Percentiles rank a stretch among this genome's conserved stretches.
Evolutionary conservation across 2,888 invertebrate genomes (phyloP).

Genomic region (Dicranocentrus wangi): DNA sequence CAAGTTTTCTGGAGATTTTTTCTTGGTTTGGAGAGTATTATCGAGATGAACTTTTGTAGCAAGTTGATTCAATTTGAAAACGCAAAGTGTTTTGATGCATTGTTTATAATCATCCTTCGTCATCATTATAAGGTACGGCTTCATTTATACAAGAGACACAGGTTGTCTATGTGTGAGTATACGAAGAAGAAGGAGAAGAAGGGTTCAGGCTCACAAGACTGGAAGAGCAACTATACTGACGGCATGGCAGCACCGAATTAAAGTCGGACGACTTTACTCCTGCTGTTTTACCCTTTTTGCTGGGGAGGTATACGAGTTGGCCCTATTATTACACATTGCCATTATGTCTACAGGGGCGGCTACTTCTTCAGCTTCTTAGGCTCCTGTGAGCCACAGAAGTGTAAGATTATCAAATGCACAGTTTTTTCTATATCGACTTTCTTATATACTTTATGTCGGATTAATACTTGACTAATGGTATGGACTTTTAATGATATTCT

Average conservation of each 20-base stretch:
- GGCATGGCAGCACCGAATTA: constrained; percentile 15
- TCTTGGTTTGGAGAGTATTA: too few species aligned
- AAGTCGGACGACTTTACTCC: constrained; percentile 19
- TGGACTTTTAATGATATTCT: constrained; percentile 48
- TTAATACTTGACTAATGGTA: constrained; percentile 50
- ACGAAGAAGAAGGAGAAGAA: constrained; percentile 13
- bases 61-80: constrained; percentile 21
- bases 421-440: too few species aligned
- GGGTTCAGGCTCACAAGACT: constrained; percentile 23
- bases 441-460: constrained; percentile 9
- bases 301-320: constrained; percentile 7
- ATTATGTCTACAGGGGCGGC: constrained; percentile 63
- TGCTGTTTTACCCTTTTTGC: background rate
- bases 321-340: constrained; percentile 59
- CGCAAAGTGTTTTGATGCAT: constrained; percentile 40
- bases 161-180: background rate
- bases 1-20: constrained; percentile 45
- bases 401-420: background rate
- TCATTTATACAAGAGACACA: constrained; percentile 42
- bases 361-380: constrained; percentile 39
- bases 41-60: too few species aligned
- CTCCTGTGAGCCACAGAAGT: constrained; percentile 1
- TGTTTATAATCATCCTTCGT: constrained; percentile 47
- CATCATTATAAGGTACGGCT: constrained; percentile 48
- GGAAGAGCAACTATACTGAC: background rate